Evolutionary conservation across 2,797 vertebrate species (phyloP).

Genomic region (Diglossa cyanea): DNA sequence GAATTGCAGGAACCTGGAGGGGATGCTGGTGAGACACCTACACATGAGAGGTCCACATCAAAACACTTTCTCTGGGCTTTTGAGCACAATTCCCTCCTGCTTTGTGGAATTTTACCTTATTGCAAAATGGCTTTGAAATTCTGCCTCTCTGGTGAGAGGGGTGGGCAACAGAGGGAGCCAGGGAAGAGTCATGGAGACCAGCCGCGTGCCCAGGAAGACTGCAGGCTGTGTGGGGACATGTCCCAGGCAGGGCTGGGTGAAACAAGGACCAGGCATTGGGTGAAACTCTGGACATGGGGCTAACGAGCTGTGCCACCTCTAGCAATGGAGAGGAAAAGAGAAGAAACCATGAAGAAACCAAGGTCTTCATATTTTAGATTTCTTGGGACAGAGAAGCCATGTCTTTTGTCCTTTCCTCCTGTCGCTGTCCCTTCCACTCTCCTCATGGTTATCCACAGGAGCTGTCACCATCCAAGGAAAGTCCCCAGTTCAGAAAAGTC

Average conservation of each 20-base stretch:
- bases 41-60: neutral
- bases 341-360: neutral
- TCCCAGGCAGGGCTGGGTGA: neutral
- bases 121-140: neutral
- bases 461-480: neutral
- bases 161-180: neutral
- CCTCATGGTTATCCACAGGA: neutral
- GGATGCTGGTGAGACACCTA: neutral
- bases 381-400: neutral
- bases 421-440: accelerated
- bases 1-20: neutral
- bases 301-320: neutral
- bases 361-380: neutral
- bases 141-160: neutral
- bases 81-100: neutral
- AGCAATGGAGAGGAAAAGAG: neutral
- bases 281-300: neutral
- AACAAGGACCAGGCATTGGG: neutral
- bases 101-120: neutral
- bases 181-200: accelerated
- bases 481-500: neutral
- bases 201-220: accelerated
- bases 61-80: accelerated
- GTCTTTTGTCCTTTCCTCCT: neutral
- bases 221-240: accelerated